Conservation (phyloP, 1,140 invertebrate species). For the Trypoxylus dichotomus region DNA sequence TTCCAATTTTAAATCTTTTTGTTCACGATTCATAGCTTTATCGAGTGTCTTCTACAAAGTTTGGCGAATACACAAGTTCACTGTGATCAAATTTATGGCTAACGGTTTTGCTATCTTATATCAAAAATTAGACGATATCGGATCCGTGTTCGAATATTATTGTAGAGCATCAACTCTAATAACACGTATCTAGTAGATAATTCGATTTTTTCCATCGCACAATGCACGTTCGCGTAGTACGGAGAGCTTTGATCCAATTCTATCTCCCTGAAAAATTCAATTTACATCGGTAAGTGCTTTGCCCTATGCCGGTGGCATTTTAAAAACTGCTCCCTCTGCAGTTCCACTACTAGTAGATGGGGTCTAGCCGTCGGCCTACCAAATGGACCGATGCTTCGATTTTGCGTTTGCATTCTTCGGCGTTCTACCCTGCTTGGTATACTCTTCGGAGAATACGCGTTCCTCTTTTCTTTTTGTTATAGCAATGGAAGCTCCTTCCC, state of each 20-base stretch:
- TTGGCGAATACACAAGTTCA: too few species aligned
- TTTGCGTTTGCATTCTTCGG: not conserved
- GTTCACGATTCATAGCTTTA: too few species aligned
- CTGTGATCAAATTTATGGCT: too few species aligned
- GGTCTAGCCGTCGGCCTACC: not conserved
- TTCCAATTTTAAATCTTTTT: too few species aligned
- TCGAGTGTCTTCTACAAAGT: too few species aligned
- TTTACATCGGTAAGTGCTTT: not conserved
- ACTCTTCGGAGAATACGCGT: not conserved
- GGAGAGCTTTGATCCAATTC: not conserved
- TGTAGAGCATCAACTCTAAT: not conserved
- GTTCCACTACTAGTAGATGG: not conserved
- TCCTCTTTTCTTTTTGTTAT: not conserved
- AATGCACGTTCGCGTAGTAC: not conserved
- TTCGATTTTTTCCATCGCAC: not conserved
- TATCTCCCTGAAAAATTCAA: not conserved
- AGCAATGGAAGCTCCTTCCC: not conserved
- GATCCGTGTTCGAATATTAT: not conserved
- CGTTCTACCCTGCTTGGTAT: not conserved
- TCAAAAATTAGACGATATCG: not conserved
- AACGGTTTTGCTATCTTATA: not conserved
- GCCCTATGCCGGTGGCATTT: not conserved
- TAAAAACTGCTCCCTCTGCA: not conserved
- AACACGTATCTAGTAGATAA: not conserved
- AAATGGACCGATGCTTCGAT: not conserved